Evolutionary conservation across 2,113 vertebrate species (phyloP), one percentile per base, ranked within the genome.

Genomic region (Leucopsar rothschildi): DNA sequence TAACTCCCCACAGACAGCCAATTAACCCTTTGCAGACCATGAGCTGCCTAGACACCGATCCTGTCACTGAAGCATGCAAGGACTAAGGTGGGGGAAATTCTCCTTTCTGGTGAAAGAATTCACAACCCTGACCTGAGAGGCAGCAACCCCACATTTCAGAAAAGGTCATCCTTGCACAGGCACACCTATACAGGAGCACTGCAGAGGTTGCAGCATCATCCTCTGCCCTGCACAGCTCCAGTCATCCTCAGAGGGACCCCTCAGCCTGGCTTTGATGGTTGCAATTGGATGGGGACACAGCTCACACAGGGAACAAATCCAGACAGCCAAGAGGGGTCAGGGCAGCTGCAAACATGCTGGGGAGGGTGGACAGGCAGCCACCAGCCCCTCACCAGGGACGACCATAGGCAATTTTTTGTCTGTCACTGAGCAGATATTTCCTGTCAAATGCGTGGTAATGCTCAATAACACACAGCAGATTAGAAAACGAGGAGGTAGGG

Each of bases 241-340:
- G 10, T 4, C 19, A 17, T 12, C 57, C 82, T 63, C 82, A 39
- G 65, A 78, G 52, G 11, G 73, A 42, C 8, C n/a, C 25, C 77
- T 81, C 47, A 29, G 57, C 35, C 27, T 20, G 5, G 39, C 40
- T 71, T 19, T 1, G 0, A 44, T 39, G 55, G 12, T 28, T 87
- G 65, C 1, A 1, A 21, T 22, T 22, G 49, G 23, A 68, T 0
- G 0, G 5, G 11, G 20, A 59, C 33, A 27, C 2, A 29, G 35
- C 27, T 3, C 22, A 13, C 57, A 59, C 61, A 9, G 44, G 28
- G 35, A 76, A 31, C 40, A 76, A 65, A 86, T 31, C 8, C 66
- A 82, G 23, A 37, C 1, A 6, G n/a, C 12, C 1, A 0, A 52
- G 57, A 75, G 53, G 33, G 68, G 44, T 10, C 53, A 60, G 35